Evolutionary conservation across 2,797 vertebrate genomes (phyloP).

Genomic region (Australoheros facetus): DNA sequence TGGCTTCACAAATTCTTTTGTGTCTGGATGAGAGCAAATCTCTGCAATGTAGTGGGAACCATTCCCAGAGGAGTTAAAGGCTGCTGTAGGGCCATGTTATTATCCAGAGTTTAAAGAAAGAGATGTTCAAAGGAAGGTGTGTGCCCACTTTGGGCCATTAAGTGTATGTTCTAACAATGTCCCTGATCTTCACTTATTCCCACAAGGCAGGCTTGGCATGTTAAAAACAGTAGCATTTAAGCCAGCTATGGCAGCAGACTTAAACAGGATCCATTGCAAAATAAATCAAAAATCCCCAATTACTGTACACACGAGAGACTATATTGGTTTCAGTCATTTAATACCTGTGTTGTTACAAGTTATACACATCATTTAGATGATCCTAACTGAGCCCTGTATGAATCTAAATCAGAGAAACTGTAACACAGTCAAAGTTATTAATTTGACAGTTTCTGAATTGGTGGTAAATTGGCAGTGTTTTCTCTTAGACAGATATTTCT

Average conservation of each 20-base stretch:
- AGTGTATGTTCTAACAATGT: neutral
- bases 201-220: neutral
- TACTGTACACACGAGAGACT: neutral
- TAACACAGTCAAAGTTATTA: conserved; percentile 47
- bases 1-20: conserved; percentile 9
- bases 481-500: conserved; percentile 20
- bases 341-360: conserved; percentile 25
- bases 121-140: neutral
- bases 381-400: conserved; percentile 12
- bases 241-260: neutral
- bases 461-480: conserved; percentile 34
- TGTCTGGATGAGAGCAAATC: conserved; percentile 4
- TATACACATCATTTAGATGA: conserved; percentile 22
- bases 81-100: neutral
- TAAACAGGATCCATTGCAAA: neutral
- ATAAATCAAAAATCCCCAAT: neutral
- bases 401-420: conserved; percentile 36
- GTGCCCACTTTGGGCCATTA: neutral
- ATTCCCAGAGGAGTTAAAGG: neutral
- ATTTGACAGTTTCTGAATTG: conserved; percentile 38
- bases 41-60: neutral
- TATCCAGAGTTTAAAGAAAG: neutral
- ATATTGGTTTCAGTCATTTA: conserved; percentile 4
- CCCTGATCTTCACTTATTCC: neutral
- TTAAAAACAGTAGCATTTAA: neutral